Conservation (phyloP, 2,797 vertebrate genomes). For the Distichodus sexfasciatus region DNA sequence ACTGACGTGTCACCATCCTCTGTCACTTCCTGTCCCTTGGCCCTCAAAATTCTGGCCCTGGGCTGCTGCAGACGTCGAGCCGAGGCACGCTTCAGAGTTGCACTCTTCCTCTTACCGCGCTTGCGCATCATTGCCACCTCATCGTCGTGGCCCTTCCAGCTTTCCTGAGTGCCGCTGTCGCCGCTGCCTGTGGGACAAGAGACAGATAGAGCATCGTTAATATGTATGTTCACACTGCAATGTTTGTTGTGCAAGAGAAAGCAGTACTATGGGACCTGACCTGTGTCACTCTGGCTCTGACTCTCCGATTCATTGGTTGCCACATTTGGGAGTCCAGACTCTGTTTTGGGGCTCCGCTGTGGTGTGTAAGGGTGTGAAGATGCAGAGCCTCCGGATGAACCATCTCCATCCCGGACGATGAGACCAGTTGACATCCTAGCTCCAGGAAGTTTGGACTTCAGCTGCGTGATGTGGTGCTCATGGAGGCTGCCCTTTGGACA, state of each 20-base stretch:
- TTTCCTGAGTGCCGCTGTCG: constrained; percentile 70
- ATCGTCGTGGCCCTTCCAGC: constrained; percentile 65
- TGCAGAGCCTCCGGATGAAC: constrained; percentile 66
- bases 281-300: constrained; percentile 73
- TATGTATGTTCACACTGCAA: neutral
- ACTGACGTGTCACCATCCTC: constrained; percentile 67
- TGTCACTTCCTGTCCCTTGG: constrained; percentile 55
- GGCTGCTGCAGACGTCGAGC: constrained; percentile 56
- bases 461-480: constrained; percentile 71
- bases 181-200: constrained; percentile 67
- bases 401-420: constrained; percentile 78
- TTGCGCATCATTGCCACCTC: constrained; percentile 31
- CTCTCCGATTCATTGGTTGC: constrained; percentile 62
- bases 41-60: constrained; percentile 51
- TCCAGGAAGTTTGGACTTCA: constrained; percentile 83
- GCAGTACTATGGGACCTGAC: constrained; percentile 52
- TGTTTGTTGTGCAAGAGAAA: neutral
- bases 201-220: neutral
- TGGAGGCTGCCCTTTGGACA: constrained; percentile 71
- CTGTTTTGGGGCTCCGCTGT: constrained; percentile 70
- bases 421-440: too few relatives aligned
- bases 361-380: constrained; percentile 62
- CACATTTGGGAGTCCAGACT: constrained; percentile 64
- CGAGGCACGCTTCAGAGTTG: constrained; percentile 49
- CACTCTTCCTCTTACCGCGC: constrained; percentile 60